Conservation (phyloP, 2,113 vertebrate species). For the Dromiciops gliroides region DNA sequence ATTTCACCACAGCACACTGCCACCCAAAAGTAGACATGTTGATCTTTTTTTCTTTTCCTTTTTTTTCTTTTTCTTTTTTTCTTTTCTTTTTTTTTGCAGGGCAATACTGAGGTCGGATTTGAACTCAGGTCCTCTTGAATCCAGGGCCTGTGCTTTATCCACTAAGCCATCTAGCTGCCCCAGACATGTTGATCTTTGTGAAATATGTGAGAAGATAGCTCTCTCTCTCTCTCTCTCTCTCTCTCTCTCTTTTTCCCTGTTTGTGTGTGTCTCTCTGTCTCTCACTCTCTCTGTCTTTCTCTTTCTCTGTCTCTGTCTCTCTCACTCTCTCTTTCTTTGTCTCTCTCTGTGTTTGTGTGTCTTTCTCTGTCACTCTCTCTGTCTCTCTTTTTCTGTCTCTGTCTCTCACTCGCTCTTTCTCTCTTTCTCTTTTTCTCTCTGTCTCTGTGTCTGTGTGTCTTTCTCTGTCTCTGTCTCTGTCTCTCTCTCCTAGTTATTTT, state of each 20-base stretch:
- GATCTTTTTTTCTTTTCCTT: no score
- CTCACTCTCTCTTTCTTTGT: not conserved
- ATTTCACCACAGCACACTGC: not conserved
- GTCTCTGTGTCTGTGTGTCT: not conserved
- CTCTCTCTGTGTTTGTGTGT: no score
- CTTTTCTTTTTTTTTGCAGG: no score
- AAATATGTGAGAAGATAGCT: not conserved
- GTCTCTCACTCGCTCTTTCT: not conserved
- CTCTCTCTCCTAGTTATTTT: constrained; percentile 52
- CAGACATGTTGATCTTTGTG: not conserved
- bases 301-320: not conserved
- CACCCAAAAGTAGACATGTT: not conserved
- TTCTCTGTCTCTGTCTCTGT: not conserved
- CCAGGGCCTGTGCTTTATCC: no score
- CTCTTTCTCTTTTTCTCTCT: not conserved
- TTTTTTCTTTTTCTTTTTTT: no score
- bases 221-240: not conserved
- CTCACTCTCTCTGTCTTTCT: not conserved
- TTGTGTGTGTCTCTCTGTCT: no score
- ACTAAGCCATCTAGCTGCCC: no score
- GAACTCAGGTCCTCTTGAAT: no score
- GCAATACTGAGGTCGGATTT: no score
- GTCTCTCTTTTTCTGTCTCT: not conserved
- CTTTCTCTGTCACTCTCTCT: no score
- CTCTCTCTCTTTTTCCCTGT: not conserved